Evolutionary conservation across 2,113 vertebrate species (phyloP).

Genomic region (Bufo bufo): DNA sequence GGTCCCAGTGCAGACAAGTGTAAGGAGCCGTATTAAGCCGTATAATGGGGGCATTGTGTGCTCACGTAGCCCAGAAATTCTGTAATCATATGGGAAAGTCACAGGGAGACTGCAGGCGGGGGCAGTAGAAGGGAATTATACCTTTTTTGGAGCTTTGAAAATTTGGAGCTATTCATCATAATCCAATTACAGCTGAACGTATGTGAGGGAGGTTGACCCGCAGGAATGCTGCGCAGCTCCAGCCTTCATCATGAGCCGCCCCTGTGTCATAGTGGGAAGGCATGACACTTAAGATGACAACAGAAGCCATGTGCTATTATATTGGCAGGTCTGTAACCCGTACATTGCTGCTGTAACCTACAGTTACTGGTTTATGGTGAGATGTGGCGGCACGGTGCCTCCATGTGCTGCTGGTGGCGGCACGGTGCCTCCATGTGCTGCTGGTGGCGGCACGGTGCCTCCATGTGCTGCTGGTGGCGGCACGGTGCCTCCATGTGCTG

Average conservation of each 20-base stretch:
- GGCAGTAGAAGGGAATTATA: slow-evolving; percentile 29
- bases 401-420: background rate
- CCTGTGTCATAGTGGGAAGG: background rate
- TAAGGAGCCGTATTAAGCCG: slow-evolving; percentile 3
- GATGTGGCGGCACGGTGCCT: background rate
- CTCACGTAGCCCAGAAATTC: slow-evolving; percentile 4
- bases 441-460: too few relatives aligned
- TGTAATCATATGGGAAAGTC: slow-evolving; percentile 25
- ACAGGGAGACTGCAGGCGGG: background rate
- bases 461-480: too few relatives aligned
- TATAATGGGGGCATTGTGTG: background rate
- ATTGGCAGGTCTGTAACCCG: background rate
- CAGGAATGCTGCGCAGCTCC: slow-evolving; percentile 28
- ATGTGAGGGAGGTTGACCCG: slow-evolving; percentile 24
- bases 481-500: too few relatives aligned
- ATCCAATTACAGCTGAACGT: slow-evolving; percentile 41
- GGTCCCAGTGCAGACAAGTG: slow-evolving; percentile 1
- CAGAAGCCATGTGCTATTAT: background rate
- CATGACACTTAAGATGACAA: slow-evolving; percentile 17
- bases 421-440: too few relatives aligned
- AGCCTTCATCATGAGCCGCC: slow-evolving; percentile 13
- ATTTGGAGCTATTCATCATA: slow-evolving; percentile 43
- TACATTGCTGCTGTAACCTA: background rate
- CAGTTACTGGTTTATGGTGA: background rate
- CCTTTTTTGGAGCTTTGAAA: slow-evolving; percentile 27